Percentiles rank a stretch among this genome's conserved stretches.
Evolutionary conservation across 2,888 invertebrate genomes (phyloP).

Genomic region (Agonopterix subpropinquella): DNA sequence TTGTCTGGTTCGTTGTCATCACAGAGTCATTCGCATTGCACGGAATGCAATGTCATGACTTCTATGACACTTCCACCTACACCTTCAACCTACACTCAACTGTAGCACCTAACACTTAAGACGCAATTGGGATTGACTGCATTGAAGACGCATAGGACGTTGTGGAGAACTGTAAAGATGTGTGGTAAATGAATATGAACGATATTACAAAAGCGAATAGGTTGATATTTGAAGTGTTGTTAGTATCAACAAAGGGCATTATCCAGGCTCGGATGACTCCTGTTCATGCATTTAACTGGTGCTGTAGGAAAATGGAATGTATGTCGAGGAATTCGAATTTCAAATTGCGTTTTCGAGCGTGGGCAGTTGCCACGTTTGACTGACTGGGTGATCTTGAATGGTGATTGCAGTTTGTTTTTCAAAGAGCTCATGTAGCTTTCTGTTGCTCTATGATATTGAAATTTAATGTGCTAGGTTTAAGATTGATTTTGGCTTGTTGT

Average conservation of each 20-base stretch:
- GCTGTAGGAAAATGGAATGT: constrained; percentile 27
- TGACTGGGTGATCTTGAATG: constrained; percentile 44
- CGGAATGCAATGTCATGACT: constrained; percentile 69
- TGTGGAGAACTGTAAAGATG: constrained; percentile 2
- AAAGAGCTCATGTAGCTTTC: constrained; percentile 29
- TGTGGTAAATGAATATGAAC: constrained; percentile 38
- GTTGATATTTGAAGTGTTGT: constrained; percentile 42
- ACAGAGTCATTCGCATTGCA: constrained; percentile 64
- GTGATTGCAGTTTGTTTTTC: constrained; percentile 31
- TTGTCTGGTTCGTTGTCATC: constrained; percentile 71
- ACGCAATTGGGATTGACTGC: constrained; percentile 5
- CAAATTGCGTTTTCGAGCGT: constrained; percentile 16
- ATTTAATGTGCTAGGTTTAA: constrained; percentile 4
- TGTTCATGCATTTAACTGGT: constrained; percentile 23
- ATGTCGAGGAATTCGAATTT: constrained; percentile 15
- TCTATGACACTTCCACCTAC: constrained; percentile 27
- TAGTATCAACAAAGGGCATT: constrained; percentile 44
- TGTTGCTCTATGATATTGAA: not conserved
- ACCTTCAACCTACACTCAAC: constrained; percentile 17
- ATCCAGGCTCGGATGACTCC: constrained; percentile 43
- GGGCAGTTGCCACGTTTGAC: constrained; percentile 30
- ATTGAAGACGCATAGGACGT: constrained; percentile 15
- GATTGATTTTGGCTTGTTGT: constrained; percentile 26
- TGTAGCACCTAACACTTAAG: constrained; percentile 1
- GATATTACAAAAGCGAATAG: constrained; percentile 38